Conservation (phyloP, 2,113 vertebrate genomes). For the Hiodon alosoides region DNA sequence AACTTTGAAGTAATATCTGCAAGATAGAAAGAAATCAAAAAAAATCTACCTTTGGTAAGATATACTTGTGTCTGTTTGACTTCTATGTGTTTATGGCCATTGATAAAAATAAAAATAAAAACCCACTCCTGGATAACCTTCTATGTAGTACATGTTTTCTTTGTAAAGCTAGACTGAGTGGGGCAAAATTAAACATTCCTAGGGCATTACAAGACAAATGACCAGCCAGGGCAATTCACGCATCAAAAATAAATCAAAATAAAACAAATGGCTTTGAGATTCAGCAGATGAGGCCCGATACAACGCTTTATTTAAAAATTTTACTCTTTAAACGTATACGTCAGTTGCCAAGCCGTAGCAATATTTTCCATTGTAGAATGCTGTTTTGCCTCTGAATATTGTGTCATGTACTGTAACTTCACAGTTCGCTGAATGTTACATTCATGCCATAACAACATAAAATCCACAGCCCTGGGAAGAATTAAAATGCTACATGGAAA, state of each 20-base stretch:
- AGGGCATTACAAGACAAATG: not conserved
- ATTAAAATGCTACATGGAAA: conserved; percentile 53
- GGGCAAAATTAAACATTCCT: too few species aligned
- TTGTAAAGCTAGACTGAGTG: too few species aligned
- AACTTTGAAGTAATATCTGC: conserved; percentile 96
- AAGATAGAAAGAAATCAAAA: conserved; percentile 20
- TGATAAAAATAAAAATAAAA: not conserved
- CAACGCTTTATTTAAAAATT: too few species aligned
- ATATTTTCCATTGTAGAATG: conserved; percentile 31
- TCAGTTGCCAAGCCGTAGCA: not conserved
- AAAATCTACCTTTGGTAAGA: not conserved
- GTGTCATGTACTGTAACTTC: conserved; percentile 45
- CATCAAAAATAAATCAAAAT: too few species aligned
- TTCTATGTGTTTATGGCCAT: too few species aligned
- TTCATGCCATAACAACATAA: conserved; percentile 38
- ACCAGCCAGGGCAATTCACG: too few species aligned
- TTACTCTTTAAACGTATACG: not conserved
- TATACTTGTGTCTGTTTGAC: not conserved
- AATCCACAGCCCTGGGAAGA: conserved; percentile 50
- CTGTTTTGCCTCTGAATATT: not conserved
- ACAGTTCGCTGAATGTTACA: conserved; percentile 38
- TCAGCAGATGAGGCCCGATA: too few species aligned
- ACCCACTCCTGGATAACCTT: conserved; percentile 23
- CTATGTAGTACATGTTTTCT: conserved; percentile 4
- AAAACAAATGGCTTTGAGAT: too few species aligned